Base-by-base conservation (phyloP, 2,113 vertebrate genomes). In the Hemichromis elongatus region DNA sequence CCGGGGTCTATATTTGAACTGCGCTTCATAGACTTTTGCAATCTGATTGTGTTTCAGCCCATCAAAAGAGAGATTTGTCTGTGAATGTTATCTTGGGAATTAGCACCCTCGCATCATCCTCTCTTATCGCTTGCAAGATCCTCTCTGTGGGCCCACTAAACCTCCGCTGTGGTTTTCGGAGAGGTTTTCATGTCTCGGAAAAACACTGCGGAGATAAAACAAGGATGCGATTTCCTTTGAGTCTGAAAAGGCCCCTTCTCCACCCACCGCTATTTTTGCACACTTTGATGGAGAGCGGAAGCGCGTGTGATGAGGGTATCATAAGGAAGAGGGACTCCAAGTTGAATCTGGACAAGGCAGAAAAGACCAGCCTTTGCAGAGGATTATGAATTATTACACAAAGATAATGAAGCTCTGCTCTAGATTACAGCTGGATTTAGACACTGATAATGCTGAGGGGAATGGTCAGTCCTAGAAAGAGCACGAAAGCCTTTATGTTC, bases 71-170 rank as follows among this genome's bases (percentile, higher is more conserved):
- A 92, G 92, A 92, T 94, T 93, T 93, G 92, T 92, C 89, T 81
- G 85, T 92, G 87, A 92, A 91, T 91, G 91, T 94, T 92, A 94
- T 95, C 92, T 92, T 30, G 90, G 88, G 92, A 92, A 92, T 95
- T 92, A 91, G 89, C 91, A 85, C 80, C 86, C 88, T 86, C 59
- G 26, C 92, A 79, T 88, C 91, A 86, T 85, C 86, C 85, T 66
- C 86, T 77, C 79, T 90, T 91, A 93, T 92, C 90, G 33, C 86
- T 75, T 6, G 8, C 68, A 52, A 83, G 83, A 92, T 93, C 80
- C 89, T 83, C 88, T 90, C 87, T 50, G 66, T 35, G 63, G 88
- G 59, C 88, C 42, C 9, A 9, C 89, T 73, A 88, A 86, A 82
- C 86, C 92, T 86, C 92, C 47, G 4, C 79, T 42, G 68, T 82